Conservation (phyloP, 2,888 invertebrate genomes). For the Byasa hedistus region DNA sequence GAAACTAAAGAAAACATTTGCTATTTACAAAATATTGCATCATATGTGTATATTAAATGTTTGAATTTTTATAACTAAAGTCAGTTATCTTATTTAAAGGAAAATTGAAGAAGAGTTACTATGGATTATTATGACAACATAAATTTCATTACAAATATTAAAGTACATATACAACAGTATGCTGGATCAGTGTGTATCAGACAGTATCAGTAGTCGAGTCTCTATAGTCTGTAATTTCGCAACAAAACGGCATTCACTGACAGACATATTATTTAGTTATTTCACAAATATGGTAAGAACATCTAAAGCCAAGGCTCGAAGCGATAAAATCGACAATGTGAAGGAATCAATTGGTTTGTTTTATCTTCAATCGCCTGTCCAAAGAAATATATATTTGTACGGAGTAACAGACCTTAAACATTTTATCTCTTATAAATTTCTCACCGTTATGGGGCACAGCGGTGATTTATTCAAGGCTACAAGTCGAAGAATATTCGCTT, state of each 20-base stretch:
- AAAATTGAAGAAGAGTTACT: no score
- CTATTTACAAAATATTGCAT: no score
- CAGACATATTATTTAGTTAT: conserved; percentile 2
- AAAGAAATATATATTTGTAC: conserved; percentile 4
- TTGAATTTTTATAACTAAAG: no score
- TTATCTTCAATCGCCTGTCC: conserved; percentile 6
- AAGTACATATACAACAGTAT: neutral
- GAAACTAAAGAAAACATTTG: no score
- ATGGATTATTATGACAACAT: no score
- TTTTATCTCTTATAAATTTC: conserved; percentile 2
- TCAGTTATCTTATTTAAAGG: no score
- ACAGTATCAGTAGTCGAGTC: neutral
- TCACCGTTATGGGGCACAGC: neutral
- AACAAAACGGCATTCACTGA: conserved; percentile 5
- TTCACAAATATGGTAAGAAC: conserved; percentile 11
- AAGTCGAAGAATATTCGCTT: neutral
- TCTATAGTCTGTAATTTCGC: neutral
- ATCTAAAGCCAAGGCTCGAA: conserved; percentile 3
- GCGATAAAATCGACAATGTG: conserved; percentile 8
- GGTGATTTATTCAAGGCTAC: neutral
- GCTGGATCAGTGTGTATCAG: neutral
- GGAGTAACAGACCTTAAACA: neutral
- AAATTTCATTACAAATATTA: no score
- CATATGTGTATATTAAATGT: no score
- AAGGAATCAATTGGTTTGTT: conserved; percentile 4